Conservation (phyloP, 2,888 invertebrate genomes). For the Drosophila suboccidentalis region DNA sequence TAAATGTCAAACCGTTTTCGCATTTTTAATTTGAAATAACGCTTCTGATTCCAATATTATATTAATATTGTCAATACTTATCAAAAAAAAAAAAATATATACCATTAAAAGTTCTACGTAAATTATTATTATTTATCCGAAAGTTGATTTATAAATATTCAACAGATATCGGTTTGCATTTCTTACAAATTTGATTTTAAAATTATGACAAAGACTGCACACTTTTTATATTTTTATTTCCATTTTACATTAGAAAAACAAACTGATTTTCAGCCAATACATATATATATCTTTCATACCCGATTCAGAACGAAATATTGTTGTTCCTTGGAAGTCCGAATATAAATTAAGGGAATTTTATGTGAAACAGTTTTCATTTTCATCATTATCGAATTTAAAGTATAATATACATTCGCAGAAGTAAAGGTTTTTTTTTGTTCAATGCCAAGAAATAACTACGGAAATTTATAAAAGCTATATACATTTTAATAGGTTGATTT, state of each 20-base stretch:
- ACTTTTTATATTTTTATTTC: neutral
- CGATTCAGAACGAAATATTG: no score
- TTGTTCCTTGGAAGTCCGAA: no score
- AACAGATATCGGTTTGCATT: neutral
- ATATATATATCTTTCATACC: neutral
- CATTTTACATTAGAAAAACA: neutral
- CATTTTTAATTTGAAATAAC: no score
- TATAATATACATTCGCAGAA: neutral
- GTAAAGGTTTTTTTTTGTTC: neutral
- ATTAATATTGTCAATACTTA: no score
- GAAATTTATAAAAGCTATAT: no score
- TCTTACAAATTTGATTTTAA: neutral
- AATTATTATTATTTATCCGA: neutral
- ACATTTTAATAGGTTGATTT: no score
- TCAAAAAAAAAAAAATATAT: no score
- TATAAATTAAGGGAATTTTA: neutral
- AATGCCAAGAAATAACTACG: neutral
- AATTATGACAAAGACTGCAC: neutral
- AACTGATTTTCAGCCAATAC: neutral
- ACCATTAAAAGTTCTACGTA: no score
- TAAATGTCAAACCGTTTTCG: no score
- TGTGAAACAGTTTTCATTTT: neutral
- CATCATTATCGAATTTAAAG: neutral
- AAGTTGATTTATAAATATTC: neutral
- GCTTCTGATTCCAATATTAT: no score